Conservation (phyloP, 2,113 vertebrate genomes). For the Dascyllus trimaculatus region DNA sequence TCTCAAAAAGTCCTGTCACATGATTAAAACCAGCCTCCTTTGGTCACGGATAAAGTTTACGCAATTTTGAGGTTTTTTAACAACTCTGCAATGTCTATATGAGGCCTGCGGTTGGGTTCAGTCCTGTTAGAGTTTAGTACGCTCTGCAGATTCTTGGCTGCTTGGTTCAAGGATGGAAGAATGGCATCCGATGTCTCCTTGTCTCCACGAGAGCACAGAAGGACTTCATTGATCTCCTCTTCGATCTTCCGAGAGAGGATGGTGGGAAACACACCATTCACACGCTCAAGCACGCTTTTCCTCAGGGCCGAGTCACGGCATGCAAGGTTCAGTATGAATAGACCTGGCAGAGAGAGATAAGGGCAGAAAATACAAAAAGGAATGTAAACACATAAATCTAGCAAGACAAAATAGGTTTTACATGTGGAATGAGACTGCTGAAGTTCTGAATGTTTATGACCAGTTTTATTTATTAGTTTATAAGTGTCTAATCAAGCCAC, state of each 20-base stretch:
- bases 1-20: not conserved
- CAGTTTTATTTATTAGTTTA: not conserved
- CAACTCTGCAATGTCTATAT: conserved; percentile 86
- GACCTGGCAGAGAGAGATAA: conserved; percentile 79
- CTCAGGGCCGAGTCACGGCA: conserved; percentile 90
- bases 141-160: conserved; percentile 85
- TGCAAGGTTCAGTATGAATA: conserved; percentile 96
- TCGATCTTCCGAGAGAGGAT: conserved; percentile 88
- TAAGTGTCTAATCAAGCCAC: not conserved
- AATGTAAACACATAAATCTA: not conserved
- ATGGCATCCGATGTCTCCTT: conserved; percentile 12
- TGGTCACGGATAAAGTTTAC: conserved; percentile 69
- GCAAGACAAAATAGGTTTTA: not conserved
- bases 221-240: conserved; percentile 92
- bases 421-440: conserved; percentile 3
- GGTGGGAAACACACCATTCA: conserved; percentile 86
- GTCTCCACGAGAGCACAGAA: conserved; percentile 61
- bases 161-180: conserved; percentile 74
- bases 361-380: not conserved
- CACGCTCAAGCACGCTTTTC: conserved; percentile 85
- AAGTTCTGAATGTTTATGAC: not conserved
- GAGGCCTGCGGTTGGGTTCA: conserved; percentile 77
- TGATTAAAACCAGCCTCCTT: not conserved
- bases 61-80: conserved; percentile 88
- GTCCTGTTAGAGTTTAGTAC: conserved; percentile 77